Base-by-base conservation (phyloP, 1,140 invertebrate species). In the Achroia grisella region DNA sequence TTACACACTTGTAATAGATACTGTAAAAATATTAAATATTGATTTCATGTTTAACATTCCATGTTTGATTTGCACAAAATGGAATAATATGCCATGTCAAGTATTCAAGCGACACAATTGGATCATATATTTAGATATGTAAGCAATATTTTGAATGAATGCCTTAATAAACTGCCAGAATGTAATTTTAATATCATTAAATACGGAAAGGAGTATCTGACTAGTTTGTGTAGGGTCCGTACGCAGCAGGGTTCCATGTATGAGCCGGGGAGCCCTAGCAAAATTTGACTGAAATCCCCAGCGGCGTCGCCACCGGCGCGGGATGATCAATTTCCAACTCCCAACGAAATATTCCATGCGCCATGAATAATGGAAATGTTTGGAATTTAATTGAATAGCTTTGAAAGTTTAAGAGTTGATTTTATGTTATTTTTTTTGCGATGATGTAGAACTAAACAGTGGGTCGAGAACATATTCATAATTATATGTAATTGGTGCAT, bases 291-390 rank as follows among this genome's bases (percentile, higher is more conserved):
- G 44, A 40, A 60, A 47, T 66, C 60, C 66, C 60, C 46, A 13
- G 60, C 39, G 60, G 47, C 37, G 31, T 28, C 14, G 42, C 27
- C 48, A 53, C 49, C 39, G 44, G 53, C 58, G 17, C 6, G 51
- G 44, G 53, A 55, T 60, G 64, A 73, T 71, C 62, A 71, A 69
- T 71, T 69, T 69, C 60, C 56, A 66, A 50, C 53, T 50, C 65
- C 50, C 17, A 23, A 23, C 17, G 17, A 23, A 23, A 23, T 23
- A 23, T 6, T 23, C 2, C 17, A 23, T 23, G 6, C 17, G 2
- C 17, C 17, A 23, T 23, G 17, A 23, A 23, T 23, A 23, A 23
- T 23, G 17, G 62, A 71, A 66, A 31, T 43, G 41, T 49, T 37
- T 36, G 35, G 27, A 36, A 37, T 33, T 39, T 10, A 41, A 41